phyloP scores from a whole-genome alignment of 2,888 invertebrate genomes.

The Aproaerema taeniolella region DNA sequence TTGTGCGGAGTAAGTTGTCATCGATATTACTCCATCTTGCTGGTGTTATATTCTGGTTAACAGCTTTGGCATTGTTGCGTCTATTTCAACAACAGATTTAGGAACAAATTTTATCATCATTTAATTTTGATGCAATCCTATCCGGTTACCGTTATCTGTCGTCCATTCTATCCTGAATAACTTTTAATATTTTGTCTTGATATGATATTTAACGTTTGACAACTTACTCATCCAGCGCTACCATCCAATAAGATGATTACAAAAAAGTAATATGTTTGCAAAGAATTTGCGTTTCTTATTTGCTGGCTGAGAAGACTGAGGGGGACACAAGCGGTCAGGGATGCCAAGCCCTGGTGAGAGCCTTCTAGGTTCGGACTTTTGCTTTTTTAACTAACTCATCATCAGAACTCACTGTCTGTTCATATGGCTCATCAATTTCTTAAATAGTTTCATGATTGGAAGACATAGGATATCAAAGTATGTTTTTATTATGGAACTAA shows the following conservation, averaged over 20 bases:
- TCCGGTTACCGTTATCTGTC: too few species aligned
- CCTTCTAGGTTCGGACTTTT: conserved; percentile 75
- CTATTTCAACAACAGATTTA: too few species aligned
- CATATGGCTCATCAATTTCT: conserved; percentile 33
- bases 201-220: too few species aligned
- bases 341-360: conserved; percentile 78
- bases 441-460: conserved; percentile 10
- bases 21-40: too few species aligned
- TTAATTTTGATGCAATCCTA: too few species aligned
- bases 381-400: conserved; percentile 58
- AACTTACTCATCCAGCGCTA: conserved; percentile 33
- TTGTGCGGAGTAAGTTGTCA: conserved; percentile 33
- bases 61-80: too few species aligned
- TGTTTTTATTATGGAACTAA: too few species aligned
- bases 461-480: too few species aligned
- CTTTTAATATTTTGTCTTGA: too few species aligned
- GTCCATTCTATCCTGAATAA: too few species aligned
- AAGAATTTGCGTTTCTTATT: conserved; percentile 74
- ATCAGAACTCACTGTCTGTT: conserved; percentile 23
- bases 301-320: conserved; percentile 76
- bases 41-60: too few species aligned
- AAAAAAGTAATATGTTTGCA: conserved; percentile 72
- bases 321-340: conserved; percentile 76
- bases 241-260: conserved; percentile 45
- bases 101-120: too few species aligned